Evolutionary conservation across 2,888 invertebrate genomes (phyloP), one percentile per base, ranked within the genome.

Genomic region (Caenorhabditis zanzibari): DNA sequence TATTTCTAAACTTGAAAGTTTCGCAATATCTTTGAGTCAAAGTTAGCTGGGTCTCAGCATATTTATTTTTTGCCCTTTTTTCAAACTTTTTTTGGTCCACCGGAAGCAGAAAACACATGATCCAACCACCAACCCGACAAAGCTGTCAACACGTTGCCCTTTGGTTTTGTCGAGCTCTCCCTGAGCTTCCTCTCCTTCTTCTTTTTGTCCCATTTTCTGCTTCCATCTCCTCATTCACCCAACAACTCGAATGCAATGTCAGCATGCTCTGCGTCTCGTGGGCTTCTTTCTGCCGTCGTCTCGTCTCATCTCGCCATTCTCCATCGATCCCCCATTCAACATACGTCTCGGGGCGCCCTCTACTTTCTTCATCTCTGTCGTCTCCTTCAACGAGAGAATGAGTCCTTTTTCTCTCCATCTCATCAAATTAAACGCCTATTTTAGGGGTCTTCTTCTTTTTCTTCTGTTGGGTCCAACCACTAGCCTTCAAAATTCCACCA

Each of bases 361-460:
- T 59, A 61, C 49, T 49, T 47, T 77, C 77, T 71, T 24, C 47
- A 38, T 77, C 68, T 77, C 64, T 77, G 41, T 68, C 38, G 52
- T 77, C 77, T 71, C n/a, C 16, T 10, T 28, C 44, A 52, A 14
- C 28, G 32, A 66, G 28, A 52, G 69, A 69, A 68, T 47, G 54
- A 47, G 71, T 69, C 61, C 41, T 63, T 47, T 56, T 41, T 71
- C 63, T 71, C 52, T 49, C 56, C 26, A 54, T 79, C 72, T 71
- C 72, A 71, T 79, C 79, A 79, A 79, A 79, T 71, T 72, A 71
- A 79, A 79, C 63, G 72, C 71, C 79, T 79, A 56, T 79, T 71
- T 79, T 56, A 38, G 66, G 56, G 66, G 66, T 47, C 28, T 66
- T 66, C 32, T 64, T 32, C 38, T n/a, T n/a, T n/a, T n/a, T 35